Evolutionary conservation across 1,140 invertebrate species (phyloP), one percentile per base, ranked within the genome.

Genomic region (Drosophila pseudoobscura): DNA sequence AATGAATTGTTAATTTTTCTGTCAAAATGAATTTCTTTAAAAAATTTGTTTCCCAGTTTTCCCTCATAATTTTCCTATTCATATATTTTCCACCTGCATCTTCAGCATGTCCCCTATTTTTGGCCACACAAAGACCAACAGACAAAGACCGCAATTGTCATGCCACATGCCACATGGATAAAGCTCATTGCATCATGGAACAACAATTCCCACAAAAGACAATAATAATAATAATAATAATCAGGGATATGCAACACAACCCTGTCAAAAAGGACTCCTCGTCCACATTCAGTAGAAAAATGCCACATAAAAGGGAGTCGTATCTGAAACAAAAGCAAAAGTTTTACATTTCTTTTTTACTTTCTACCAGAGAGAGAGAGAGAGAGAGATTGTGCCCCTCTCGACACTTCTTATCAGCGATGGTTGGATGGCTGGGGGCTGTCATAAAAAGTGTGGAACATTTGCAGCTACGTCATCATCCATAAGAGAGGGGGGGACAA

Each of bases 371-470:
- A 26, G 24, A 5, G 24, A 5, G 24, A 5, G 4, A 31, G 31
- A 2, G 8, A 9, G 31, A 44, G 49, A 50, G 31, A 26, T 31
- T 49, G n/a, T 39, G 45, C 41, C 46, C 50, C 59, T 47, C 26
- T 26, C 51, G 47, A 53, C 58, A 35, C 47, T 66, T 63, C 79
- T 89, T 80, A 77, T 85, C 82, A 39, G 4, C 35, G 35, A 1
- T 39, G 66, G 60, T 3, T 31, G 29, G 29, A 2, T 20, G 20
- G 20, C 20, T 29, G 6, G 7, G 6, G 2, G 29, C 7, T 89
- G 85, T 90, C 80, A 89, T 89, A 89, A 89, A 82, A 75, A 89
- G 75, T 89, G 87, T 80, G 80, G 75, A 82, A 72, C 68, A 84
- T 87, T 70, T 77, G 64, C 56, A 68, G 70, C 83, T 69, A 78